Evolutionary conservation across 2,113 vertebrate species (phyloP), one percentile per base, ranked within the genome.

Genomic region (Edolisoma coerulescens): DNA sequence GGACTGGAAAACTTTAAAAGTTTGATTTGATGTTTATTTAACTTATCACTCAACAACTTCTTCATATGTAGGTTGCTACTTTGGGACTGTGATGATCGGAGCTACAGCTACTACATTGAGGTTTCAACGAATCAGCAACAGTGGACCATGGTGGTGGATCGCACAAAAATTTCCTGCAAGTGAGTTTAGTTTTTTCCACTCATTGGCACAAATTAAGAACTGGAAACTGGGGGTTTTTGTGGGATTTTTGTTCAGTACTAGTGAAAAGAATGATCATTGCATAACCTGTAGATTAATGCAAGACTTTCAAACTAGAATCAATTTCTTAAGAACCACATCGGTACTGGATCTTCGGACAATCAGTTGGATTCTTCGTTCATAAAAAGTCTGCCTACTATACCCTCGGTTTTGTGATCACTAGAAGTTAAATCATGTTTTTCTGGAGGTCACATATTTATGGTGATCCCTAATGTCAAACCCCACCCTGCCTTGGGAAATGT

Each of bases 11-110:
- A 59, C 13, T 18, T 42, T 41, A 49, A 27, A 50, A 54, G 11
- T 20, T 60, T 90, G 18, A 1, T 79, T 71, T 92, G 44, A 39
- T 74, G 6, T 42, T 82, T 76, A 22, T 88, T 95, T 78, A 41
- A 69, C 47, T 83, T 49, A 27, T 4, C 24, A 24, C 6, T 68
- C 22, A 42, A 75, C 17, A 41, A 45, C 54, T 81, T 85, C 22
- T 87, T 71, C 70, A 39, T 90, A 30, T 44, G 13, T 95, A 99
- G 99, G 97, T 98, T 99, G 84, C 96, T 99, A 12, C 98, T 99
- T 68, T 99, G 99, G 99, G 99, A 99, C 97, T 99, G 99, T 92
- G 99, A 99, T 42, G 99, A 99, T 75, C 98, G 99, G 41, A 99
- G 99, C 94, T 99, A 99, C 93, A 99, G 99, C 79, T 99, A 99